Evolutionary conservation across 2,888 invertebrate species (phyloP).

Genomic region (Eupithecia dodoneata): DNA sequence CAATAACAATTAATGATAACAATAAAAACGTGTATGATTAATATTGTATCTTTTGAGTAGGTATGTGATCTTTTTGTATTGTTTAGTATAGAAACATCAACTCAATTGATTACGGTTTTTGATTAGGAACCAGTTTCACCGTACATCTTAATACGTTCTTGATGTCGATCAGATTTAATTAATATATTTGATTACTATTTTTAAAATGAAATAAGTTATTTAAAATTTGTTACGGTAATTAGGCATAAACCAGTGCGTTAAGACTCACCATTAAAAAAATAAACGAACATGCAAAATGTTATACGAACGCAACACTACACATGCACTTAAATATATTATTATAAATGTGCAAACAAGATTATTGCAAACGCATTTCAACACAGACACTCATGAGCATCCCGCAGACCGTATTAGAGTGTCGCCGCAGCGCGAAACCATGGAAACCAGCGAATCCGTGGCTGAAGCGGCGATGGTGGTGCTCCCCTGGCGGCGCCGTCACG

Average conservation of each 20-base stretch:
- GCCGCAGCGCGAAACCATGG: slow-evolving; percentile 87
- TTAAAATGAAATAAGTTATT: background rate
- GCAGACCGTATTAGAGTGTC: slow-evolving; percentile 88
- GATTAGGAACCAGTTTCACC: background rate
- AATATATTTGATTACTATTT: background rate
- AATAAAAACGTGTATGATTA: slow-evolving; percentile 1
- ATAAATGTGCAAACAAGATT: slow-evolving; percentile 38
- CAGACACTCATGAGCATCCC: slow-evolving; percentile 59
- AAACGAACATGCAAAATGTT: slow-evolving; percentile 40
- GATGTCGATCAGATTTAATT: background rate
- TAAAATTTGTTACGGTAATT: slow-evolving; percentile 8
- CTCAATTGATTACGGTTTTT: background rate
- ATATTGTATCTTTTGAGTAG: background rate
- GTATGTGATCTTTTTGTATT: background rate
- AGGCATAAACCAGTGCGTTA: background rate
- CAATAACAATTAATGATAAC: background rate
- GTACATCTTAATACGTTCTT: background rate
- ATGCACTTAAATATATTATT: slow-evolving; percentile 38
- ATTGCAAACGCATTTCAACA: slow-evolving; percentile 59
- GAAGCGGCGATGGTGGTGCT: slow-evolving; percentile 81
- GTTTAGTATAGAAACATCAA: background rate
- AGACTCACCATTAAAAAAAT: slow-evolving; percentile 19
- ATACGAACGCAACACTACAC: slow-evolving; percentile 36
- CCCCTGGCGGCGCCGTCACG: slow-evolving; percentile 82
- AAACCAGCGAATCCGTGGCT: slow-evolving; percentile 78